Conservation (phyloP, 2,113 vertebrate species). For the Serilophus lunatus region DNA sequence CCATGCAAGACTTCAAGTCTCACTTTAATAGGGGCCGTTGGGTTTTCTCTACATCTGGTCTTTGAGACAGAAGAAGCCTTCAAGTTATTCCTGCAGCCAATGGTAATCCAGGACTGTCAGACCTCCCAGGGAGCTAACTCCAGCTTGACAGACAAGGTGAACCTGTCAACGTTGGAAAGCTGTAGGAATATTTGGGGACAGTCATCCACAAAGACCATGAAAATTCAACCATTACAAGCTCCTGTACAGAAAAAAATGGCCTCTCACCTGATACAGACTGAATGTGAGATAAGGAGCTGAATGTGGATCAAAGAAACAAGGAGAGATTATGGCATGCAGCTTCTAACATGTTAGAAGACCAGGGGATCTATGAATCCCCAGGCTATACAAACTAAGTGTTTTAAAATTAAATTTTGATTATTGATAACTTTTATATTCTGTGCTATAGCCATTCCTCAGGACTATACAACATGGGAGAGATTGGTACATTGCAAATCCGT, state of each 20-base stretch:
- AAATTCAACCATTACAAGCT: neutral
- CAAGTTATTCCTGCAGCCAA: neutral
- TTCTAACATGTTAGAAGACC: constrained; percentile 42
- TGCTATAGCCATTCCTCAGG: neutral
- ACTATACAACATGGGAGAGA: neutral
- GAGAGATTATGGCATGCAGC: constrained; percentile 12
- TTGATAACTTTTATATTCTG: neutral
- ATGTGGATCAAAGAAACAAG: constrained; percentile 50
- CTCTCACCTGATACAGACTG: neutral
- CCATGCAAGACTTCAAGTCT: neutral
- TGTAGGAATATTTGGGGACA: neutral
- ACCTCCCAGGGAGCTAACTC: neutral
- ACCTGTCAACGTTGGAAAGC: constrained; percentile 11
- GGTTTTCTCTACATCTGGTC: neutral
- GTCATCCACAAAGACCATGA: neutral
- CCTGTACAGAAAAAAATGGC: neutral
- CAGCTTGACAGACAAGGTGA: constrained; percentile 34
- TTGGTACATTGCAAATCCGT: neutral
- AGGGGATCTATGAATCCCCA: constrained; percentile 10
- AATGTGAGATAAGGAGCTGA: constrained; percentile 38
- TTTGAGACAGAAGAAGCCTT: neutral
- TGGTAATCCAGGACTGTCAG: neutral
- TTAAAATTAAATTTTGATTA: constrained; percentile 1
- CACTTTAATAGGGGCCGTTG: neutral
- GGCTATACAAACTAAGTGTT: neutral